phyloP scores from a whole-genome alignment of 2,113 vertebrate genomes.

The Chloroceryle aenea region DNA sequence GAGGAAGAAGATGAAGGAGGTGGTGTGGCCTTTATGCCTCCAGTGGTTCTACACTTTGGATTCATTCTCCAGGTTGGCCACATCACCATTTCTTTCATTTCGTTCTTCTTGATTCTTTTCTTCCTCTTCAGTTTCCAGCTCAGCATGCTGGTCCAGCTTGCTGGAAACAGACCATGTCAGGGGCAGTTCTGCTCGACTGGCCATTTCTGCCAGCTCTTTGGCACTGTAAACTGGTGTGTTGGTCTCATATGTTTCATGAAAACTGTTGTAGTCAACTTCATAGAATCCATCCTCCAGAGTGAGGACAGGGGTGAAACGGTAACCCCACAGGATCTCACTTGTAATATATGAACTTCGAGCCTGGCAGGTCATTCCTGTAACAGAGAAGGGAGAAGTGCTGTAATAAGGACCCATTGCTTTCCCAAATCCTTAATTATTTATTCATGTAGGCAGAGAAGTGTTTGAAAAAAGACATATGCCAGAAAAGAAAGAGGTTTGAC shows the following conservation, averaged over 20 bases:
- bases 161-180: slow-evolving; percentile 94
- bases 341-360: slow-evolving; percentile 94
- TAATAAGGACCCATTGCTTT: neutral
- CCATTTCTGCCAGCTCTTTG: slow-evolving; percentile 90
- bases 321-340: slow-evolving; percentile 97
- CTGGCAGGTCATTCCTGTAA: slow-evolving; percentile 97
- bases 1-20: neutral
- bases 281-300: slow-evolving; percentile 98
- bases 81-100: slow-evolving; percentile 89
- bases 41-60: slow-evolving; percentile 87
- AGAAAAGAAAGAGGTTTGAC: neutral
- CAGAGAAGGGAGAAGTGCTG: slow-evolving; percentile 7
- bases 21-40: neutral
- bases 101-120: slow-evolving; percentile 84
- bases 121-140: slow-evolving; percentile 83
- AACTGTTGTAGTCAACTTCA: slow-evolving; percentile 99
- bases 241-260: slow-evolving; percentile 95
- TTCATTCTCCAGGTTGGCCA: slow-evolving; percentile 92
- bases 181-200: slow-evolving; percentile 84
- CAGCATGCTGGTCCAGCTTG: slow-evolving; percentile 91
- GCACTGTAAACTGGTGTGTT: slow-evolving; percentile 93
- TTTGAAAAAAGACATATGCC: neutral
- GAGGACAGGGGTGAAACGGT: slow-evolving; percentile 95
- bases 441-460: neutral
- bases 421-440: neutral